Evolutionary conservation across 2,888 invertebrate genomes (phyloP).

Genomic region (Drosophila mimetica): DNA sequence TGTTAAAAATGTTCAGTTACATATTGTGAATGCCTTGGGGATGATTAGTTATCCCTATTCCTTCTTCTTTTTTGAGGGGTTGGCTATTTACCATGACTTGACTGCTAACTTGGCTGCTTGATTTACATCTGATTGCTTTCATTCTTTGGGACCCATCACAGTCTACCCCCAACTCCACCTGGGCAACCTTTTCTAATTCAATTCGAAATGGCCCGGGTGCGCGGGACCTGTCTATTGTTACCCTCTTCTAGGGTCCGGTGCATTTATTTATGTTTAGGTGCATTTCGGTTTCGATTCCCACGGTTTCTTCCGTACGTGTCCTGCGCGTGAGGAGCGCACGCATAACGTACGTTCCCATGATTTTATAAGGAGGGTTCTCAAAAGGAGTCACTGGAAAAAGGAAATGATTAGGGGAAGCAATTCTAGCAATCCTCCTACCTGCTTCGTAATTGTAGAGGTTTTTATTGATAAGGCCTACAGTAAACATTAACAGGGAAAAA

Average conservation of each 20-base stretch:
- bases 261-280: constrained; percentile 33
- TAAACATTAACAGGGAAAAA: constrained; percentile 9
- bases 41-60: neutral
- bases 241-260: constrained; percentile 37
- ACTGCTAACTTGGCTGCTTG: constrained; percentile 35
- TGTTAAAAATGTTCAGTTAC: neutral
- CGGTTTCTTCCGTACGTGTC: constrained; percentile 47
- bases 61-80: neutral
- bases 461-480: constrained; percentile 25
- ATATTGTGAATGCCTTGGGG: constrained; percentile 1
- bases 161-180: constrained; percentile 27
- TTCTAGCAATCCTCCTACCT: constrained; percentile 31
- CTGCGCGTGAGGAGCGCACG: constrained; percentile 46
- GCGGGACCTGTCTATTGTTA: constrained; percentile 26
- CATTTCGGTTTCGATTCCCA: constrained; percentile 35
- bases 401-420: constrained; percentile 41
- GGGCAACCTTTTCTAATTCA: constrained; percentile 44
- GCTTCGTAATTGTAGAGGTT: constrained; percentile 33
- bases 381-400: constrained; percentile 18
- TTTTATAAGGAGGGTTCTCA: constrained; percentile 13
- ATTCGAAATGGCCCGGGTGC: constrained; percentile 31
- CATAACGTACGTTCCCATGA: constrained; percentile 40
- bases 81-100: constrained; percentile 29
- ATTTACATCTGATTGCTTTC: constrained; percentile 39
- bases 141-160: constrained; percentile 16